Evolutionary conservation across 2,888 invertebrate genomes (phyloP), one percentile per base, ranked within the genome.

Genomic region (Lissocephala sabroskyi): DNA sequence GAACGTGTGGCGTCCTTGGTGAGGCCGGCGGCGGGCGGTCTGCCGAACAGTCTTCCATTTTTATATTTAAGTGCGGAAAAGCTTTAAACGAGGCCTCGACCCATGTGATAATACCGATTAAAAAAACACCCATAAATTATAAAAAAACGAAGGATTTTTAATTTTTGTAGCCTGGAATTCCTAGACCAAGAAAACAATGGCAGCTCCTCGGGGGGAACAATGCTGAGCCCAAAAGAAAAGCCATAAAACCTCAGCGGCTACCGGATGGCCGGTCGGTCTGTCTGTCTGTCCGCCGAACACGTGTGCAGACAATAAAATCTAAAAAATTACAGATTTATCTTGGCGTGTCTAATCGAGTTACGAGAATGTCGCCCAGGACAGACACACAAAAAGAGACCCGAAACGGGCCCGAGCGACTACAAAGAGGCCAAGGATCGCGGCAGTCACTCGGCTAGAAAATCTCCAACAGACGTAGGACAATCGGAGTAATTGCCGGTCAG

Each of bases 1-100:
- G 48, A 81, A 80, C 53, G 84, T 83, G 17, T 83, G 83, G 83
- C 79, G 83, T 7, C 83, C 83, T 41, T 83, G 83, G 83, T 83
- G 64, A 58, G 46, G 2, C n/a, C n/a, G n/a, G n/a, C n/a, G n/a
- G n/a, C n/a, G n/a, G n/a, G n/a, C n/a, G n/a, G n/a, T n/a, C n/a
- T n/a, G n/a, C n/a, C n/a, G n/a, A n/a, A n/a, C n/a, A 41, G 76
- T 70, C 68, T 70, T 70, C 68, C 66, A 65, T 18, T 17, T 11
- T 30, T 9, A 30, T 7, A 7, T 30, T 9, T 30, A 30, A 30
- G 30, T 30, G 10, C 13, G 16, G 16, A 37, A 23, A n/a, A 37
- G 37, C 37, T 37, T 37, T 37, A 37, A 37, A n/a, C n/a, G 17
- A 58, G 49, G 51, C 59, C 53, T 42, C 66, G 76, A n/a, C 71